Conservation (phyloP, 2,113 vertebrate genomes). For the Ptyas mucosa region DNA sequence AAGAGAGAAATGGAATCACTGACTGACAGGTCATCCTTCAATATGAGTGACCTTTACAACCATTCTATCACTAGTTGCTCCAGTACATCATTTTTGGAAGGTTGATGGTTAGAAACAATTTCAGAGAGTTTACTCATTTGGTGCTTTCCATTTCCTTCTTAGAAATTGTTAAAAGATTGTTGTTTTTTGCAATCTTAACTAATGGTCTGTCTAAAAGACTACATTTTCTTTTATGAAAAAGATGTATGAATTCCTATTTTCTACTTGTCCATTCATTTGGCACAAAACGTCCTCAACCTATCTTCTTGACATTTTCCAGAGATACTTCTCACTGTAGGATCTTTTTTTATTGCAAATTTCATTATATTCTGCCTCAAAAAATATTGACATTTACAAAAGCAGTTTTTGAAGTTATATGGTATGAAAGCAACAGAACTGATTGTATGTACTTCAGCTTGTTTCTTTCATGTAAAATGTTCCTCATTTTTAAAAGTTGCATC, state of each 20-base stretch:
- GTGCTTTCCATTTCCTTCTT: background rate
- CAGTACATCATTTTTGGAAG: background rate
- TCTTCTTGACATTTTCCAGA: background rate
- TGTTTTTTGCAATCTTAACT: background rate
- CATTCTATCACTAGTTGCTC: background rate
- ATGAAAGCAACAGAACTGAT: background rate
- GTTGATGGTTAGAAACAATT: background rate
- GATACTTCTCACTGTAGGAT: background rate
- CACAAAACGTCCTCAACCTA: background rate
- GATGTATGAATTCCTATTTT: background rate
- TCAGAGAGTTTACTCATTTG: background rate
- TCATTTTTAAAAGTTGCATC: background rate
- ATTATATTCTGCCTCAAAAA: background rate
- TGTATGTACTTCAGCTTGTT: background rate
- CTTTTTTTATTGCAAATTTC: background rate
- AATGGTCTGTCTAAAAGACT: background rate
- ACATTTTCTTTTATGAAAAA: background rate
- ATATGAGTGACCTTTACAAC: background rate
- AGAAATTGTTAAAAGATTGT: background rate
- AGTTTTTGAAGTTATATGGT: background rate
- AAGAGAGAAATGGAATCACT: background rate
- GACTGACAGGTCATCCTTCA: background rate
- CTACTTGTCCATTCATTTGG: background rate
- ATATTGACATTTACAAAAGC: background rate
- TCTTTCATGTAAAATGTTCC: background rate